Evolutionary conservation across 2,888 invertebrate species (phyloP).

Genomic region (Lordiphosa fenestrarum): DNA sequence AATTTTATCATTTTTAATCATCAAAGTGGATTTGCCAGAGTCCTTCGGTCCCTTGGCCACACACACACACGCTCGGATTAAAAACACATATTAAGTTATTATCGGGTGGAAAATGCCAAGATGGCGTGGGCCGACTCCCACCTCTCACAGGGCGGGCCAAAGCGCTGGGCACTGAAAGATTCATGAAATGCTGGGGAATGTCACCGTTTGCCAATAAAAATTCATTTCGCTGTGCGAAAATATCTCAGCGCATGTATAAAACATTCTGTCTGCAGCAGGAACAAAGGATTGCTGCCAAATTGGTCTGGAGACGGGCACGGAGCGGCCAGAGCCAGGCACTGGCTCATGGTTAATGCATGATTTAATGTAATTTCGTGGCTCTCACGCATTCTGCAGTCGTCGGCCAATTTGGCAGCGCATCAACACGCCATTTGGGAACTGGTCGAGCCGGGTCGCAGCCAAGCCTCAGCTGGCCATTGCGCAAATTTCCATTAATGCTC

Average conservation of each 20-base stretch:
- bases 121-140: background rate
- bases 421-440: conserved; percentile 73
- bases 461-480: conserved; percentile 51
- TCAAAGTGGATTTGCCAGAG: conserved; percentile 64
- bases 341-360: conserved; percentile 78
- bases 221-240: conserved; percentile 46
- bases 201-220: conserved; percentile 57
- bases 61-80: conserved; percentile 65
- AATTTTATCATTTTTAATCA: conserved; percentile 80
- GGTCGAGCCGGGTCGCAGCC: conserved; percentile 10
- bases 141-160: background rate
- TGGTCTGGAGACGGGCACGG: conserved; percentile 43
- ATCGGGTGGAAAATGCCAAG: conserved; percentile 55
- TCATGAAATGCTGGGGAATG: conserved; percentile 48
- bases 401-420: conserved; percentile 73
- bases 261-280: conserved; percentile 58
- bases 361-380: conserved; percentile 70
- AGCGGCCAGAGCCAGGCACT: conserved; percentile 5
- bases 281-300: conserved; percentile 71
- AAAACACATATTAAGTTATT: conserved; percentile 78
- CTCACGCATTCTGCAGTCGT: conserved; percentile 56
- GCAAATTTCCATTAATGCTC: conserved; percentile 73
- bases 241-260: conserved; percentile 57
- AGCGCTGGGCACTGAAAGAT: conserved; percentile 46
- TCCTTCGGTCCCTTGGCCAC: conserved; percentile 13